These are phyloP conservation scores for Tachysurus vachellii DNA, from an alignment of 2,113 vertebrate genomes.

Conservation along the genomic window DNA sequence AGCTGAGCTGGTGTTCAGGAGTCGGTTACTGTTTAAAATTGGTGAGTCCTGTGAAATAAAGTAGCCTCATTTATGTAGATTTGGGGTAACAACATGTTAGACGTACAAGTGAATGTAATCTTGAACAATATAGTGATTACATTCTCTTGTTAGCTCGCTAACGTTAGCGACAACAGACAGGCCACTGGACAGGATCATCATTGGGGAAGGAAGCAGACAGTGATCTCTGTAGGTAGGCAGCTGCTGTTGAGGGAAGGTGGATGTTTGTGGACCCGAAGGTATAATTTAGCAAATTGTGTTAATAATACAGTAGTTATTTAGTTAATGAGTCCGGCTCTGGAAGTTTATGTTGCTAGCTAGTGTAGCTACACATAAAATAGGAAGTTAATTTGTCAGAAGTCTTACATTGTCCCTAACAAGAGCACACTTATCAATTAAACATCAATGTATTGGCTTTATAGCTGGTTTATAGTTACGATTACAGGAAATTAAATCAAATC, in stretches of 20 bases:
- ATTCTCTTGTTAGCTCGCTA: not conserved
- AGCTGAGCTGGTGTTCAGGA: not conserved
- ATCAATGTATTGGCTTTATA: not conserved
- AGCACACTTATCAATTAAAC: not conserved
- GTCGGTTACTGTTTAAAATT: not conserved
- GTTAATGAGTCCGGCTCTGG: not conserved
- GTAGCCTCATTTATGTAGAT: not conserved
- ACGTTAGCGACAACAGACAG: not conserved
- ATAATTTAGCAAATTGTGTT: not conserved
- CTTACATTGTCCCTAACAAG: not conserved
- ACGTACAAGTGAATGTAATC: not conserved
- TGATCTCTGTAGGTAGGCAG: not conserved
- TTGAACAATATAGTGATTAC: not conserved
- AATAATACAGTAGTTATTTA: not conserved
- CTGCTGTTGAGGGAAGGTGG: not conserved
- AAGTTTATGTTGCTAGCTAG: not conserved
- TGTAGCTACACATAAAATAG: not conserved
- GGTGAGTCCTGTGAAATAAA: conserved; percentile 16
- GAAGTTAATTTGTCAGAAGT: not conserved
- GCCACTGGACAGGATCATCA: not conserved
- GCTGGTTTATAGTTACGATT: not conserved
- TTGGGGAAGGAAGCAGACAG: not conserved
- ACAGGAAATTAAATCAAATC: not conserved
- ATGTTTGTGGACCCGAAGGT: not conserved
- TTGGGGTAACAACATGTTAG: not conserved